A percentile compares a stretch with the other conserved stretches of the same genome.
Conservation (phyloP, 2,888 invertebrate genomes). For the Idaea dimidiata region DNA sequence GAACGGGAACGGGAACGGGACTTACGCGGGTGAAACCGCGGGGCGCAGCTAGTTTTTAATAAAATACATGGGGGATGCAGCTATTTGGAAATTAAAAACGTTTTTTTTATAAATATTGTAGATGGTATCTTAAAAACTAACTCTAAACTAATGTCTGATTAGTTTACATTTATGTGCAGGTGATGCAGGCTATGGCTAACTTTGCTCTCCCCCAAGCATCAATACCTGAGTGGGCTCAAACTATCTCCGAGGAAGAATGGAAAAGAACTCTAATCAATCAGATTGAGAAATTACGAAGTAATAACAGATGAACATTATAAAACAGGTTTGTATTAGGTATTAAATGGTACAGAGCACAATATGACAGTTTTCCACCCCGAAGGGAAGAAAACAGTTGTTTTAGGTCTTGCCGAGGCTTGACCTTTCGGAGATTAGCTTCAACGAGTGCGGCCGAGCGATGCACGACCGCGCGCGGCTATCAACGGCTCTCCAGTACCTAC, state of each 20-base stretch:
- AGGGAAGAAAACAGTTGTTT: constrained; percentile 25
- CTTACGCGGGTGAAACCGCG: too few relatives aligned
- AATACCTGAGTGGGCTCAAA: constrained; percentile 87
- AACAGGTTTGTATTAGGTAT: background rate
- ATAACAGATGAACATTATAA: constrained; percentile 25
- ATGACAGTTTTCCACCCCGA: constrained; percentile 24
- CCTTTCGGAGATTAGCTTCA: background rate
- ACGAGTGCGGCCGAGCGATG: too few relatives aligned
- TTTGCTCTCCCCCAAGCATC: constrained; percentile 83
- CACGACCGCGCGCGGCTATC: too few relatives aligned
- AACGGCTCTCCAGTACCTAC: too few relatives aligned
- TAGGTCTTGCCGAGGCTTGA: constrained; percentile 24
- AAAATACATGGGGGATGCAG: too few relatives aligned
- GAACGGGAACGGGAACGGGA: too few relatives aligned
- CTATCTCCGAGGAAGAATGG: constrained; percentile 86
- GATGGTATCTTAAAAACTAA: background rate
- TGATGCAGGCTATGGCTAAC: constrained; percentile 86
- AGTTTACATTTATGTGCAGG: constrained; percentile 57
- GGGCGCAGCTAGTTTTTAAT: too few relatives aligned
- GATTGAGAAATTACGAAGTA: constrained; percentile 68
- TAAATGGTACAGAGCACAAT: background rate
- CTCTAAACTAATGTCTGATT: background rate
- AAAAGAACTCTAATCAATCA: constrained; percentile 83
- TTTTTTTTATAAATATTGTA: too few relatives aligned
- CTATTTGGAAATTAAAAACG: too few relatives aligned